Percentiles rank a stretch among this genome's conserved stretches.
These are phyloP conservation scores for Epirrhoe alternata DNA, from an alignment of 2,888 invertebrate genomes.

Conservation along the genomic window DNA sequence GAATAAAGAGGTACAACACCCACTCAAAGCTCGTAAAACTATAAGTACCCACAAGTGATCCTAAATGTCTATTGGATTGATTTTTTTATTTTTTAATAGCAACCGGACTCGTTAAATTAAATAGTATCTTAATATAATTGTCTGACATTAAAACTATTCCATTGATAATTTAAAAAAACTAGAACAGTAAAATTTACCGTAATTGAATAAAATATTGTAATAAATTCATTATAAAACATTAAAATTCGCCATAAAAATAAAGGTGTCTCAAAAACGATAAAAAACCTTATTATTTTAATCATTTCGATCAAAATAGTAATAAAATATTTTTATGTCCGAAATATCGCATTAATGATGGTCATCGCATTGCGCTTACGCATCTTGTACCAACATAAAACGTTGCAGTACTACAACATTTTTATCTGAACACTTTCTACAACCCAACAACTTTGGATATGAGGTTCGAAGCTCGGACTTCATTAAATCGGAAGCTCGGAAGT, in stretches of 20 bases:
- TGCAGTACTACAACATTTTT: neutral
- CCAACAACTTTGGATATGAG: too few species aligned
- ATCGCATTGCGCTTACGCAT: slow-evolving; percentile 7
- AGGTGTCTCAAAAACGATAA: slow-evolving; percentile 8
- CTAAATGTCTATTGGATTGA: too few species aligned
- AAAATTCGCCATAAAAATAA: slow-evolving; percentile 8
- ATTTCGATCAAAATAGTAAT: slow-evolving; percentile 9
- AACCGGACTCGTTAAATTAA: too few species aligned
- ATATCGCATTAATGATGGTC: slow-evolving; percentile 4
- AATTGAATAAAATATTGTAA: slow-evolving; percentile 11
- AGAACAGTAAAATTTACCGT: slow-evolving; percentile 10
- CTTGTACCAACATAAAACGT: slow-evolving; percentile 3
- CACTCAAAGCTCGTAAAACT: too few species aligned
- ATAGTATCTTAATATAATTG: too few species aligned
- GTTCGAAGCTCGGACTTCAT: too few species aligned
- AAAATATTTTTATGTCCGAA: slow-evolving; percentile 15
- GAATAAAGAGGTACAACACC: too few species aligned
- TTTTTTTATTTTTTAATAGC: too few species aligned
- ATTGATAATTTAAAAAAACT: neutral
- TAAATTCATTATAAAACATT: neutral
- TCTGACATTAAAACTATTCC: too few species aligned
- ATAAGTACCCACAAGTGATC: too few species aligned
- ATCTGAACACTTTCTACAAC: too few species aligned
- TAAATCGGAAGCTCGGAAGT: too few species aligned
- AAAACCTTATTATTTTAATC: slow-evolving; percentile 5